Conservation (phyloP, 2,113 vertebrate species). For the Lagopus muta region DNA sequence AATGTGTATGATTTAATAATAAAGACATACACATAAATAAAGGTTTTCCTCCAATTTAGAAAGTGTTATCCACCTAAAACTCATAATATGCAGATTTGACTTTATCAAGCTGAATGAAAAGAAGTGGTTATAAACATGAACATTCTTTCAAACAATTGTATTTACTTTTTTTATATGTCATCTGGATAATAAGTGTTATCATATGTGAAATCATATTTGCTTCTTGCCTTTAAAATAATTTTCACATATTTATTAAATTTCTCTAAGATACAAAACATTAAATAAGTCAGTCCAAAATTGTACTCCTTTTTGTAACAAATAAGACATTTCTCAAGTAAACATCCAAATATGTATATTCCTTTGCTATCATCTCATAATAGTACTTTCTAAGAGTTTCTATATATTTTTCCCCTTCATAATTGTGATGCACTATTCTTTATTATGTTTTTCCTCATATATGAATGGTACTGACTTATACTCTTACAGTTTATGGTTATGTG, state of each 20-base stretch:
- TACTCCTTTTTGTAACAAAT: not conserved
- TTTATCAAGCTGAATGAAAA: not conserved
- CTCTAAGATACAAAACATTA: not conserved
- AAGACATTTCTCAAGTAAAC: not conserved
- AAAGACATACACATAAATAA: not conserved
- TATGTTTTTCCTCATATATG: not conserved
- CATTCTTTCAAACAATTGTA: not conserved
- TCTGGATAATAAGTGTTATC: not conserved
- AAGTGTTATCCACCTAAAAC: not conserved
- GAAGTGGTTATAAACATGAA: not conserved
- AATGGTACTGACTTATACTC: not conserved
- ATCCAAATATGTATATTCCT: not conserved
- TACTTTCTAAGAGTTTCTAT: not conserved
- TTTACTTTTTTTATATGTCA: not conserved
- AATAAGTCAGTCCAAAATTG: not conserved
- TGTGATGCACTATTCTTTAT: not conserved
- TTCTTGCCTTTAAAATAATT: not conserved
- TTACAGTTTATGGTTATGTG: not conserved
- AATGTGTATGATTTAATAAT: not conserved
- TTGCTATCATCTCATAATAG: not conserved
- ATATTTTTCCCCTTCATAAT: not conserved
- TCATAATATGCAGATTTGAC: not conserved
- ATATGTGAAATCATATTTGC: not conserved
- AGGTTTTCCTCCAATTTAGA: not conserved
- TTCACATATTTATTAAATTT: not conserved